phyloP scores from a whole-genome alignment of 2,888 invertebrate genomes.

The Hetaerina titia region DNA sequence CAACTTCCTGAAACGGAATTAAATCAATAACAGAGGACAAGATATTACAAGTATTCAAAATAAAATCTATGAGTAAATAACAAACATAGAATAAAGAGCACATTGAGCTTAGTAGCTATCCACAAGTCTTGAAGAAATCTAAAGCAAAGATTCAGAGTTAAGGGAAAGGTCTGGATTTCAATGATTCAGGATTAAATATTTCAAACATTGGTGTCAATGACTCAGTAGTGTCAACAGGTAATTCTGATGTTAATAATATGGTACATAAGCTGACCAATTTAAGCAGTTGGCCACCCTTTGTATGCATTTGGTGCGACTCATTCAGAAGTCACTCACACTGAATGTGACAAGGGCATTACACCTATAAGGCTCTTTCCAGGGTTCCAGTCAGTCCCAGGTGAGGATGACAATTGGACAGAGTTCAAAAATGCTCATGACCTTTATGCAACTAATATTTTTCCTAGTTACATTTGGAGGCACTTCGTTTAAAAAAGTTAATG shows the following conservation, averaged over 20 bases:
- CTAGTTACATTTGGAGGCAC: background rate
- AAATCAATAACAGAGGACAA: constrained; percentile 30
- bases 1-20: constrained; percentile 45
- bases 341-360: too few species aligned
- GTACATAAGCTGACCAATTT: too few species aligned
- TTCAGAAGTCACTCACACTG: too few species aligned
- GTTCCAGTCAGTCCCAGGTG: too few species aligned
- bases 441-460: background rate
- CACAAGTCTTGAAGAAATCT: constrained; percentile 26
- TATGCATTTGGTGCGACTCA: too few species aligned
- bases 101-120: constrained; percentile 21
- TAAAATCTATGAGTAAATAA: constrained; percentile 60
- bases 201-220: background rate
- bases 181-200: background rate
- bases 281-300: too few species aligned
- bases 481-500: background rate
- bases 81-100: constrained; percentile 58
- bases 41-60: constrained; percentile 47
- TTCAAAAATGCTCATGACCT: too few species aligned
- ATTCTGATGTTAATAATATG: too few species aligned
- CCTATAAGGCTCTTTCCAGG: too few species aligned
- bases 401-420: too few species aligned
- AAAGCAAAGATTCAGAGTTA: constrained; percentile 27
- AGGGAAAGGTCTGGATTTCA: background rate
- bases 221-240: too few species aligned